Evolutionary conservation across 2,113 vertebrate species (phyloP).

Genomic region (Myotis yumanensis): DNA sequence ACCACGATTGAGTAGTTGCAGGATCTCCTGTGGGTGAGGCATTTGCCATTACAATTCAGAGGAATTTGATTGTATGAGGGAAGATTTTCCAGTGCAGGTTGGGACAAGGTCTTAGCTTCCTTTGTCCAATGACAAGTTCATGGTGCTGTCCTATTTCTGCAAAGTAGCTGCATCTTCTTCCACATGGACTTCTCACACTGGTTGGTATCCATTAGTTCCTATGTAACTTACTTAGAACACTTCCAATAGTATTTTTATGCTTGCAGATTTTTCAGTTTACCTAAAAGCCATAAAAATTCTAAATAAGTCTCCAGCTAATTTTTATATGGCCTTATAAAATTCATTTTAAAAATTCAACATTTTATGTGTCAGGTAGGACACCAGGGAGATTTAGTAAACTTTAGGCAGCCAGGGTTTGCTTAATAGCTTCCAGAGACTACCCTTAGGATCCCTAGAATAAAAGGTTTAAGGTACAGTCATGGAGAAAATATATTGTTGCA

Average conservation of each 20-base stretch:
- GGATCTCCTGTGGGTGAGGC: accelerated
- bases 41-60: not conserved
- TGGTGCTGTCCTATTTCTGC: not conserved
- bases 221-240: not conserved
- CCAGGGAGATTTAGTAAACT: not conserved
- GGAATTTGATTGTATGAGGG: not conserved
- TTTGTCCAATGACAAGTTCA: not conserved
- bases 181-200: not conserved
- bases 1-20: accelerated
- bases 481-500: not conserved
- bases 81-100: not conserved
- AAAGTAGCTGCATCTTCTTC: not conserved
- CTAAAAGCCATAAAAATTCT: conserved; percentile 23
- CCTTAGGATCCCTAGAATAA: conserved; percentile 6
- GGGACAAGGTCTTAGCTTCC: not conserved
- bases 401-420: not conserved
- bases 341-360: conserved; percentile 13
- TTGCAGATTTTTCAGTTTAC: conserved; percentile 54
- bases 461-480: not conserved
- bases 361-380: conserved; percentile 28
- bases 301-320: not conserved
- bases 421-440: conserved; percentile 36
- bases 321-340: conserved; percentile 35
- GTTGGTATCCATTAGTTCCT: not conserved
- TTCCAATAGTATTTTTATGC: not conserved